A percentile compares a stretch with the other conserved stretches of the same genome.
phyloP scores from a whole-genome alignment of 2,797 vertebrate species.

The Limnodromus scolopaceus region DNA sequence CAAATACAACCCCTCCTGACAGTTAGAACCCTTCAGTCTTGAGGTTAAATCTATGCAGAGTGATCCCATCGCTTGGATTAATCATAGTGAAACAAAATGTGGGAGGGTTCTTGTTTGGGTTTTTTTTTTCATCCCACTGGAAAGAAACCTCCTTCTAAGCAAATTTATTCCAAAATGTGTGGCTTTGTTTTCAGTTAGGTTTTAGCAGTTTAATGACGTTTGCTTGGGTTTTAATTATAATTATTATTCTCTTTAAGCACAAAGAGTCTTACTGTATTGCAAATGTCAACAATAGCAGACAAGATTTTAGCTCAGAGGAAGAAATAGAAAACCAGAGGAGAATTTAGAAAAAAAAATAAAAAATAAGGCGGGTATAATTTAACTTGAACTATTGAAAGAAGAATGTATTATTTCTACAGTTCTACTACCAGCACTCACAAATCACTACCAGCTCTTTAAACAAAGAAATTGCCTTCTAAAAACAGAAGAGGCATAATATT shows the following conservation, averaged over 20 bases:
- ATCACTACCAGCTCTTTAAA: slow-evolving; percentile 18
- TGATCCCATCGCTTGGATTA: not conserved
- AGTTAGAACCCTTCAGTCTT: not conserved
- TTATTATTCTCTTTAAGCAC: slow-evolving; percentile 3
- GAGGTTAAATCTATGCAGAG: not conserved
- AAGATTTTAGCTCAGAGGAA: not conserved
- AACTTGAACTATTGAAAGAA: not conserved
- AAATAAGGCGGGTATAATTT: not conserved
- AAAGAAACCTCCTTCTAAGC: not conserved
- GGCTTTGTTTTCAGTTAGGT: slow-evolving; percentile 1
- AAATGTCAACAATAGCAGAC: not conserved
- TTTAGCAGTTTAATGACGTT: slow-evolving; percentile 9
- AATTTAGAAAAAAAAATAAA: not conserved
- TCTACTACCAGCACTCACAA: slow-evolving; percentile 2
- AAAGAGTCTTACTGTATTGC: not conserved
- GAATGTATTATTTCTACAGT: not conserved
- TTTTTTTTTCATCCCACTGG: not conserved
- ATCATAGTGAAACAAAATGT: not conserved
- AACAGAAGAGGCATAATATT: not conserved
- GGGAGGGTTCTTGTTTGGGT: not conserved
- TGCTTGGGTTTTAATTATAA: slow-evolving; percentile 21
- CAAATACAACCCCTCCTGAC: not conserved
- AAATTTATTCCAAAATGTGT: not conserved
- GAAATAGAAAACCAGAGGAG: not conserved
- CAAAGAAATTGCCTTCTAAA: not conserved